Conservation (phyloP, 2,888 invertebrate genomes). For the Epinotia demarniana region DNA sequence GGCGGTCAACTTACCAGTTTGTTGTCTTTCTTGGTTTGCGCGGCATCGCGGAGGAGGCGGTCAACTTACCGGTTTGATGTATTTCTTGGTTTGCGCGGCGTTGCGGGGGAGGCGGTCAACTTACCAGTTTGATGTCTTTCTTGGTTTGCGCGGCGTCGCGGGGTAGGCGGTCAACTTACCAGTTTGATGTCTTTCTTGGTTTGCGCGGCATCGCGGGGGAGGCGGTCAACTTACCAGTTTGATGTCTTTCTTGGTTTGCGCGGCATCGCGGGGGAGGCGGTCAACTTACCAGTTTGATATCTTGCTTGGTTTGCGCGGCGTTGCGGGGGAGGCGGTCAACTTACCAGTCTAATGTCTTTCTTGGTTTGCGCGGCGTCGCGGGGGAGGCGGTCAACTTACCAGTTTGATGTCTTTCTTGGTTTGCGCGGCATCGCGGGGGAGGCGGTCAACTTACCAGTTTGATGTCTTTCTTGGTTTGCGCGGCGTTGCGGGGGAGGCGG, state of each 20-base stretch:
- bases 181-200: conserved; percentile 93
- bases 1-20: conserved; percentile 87
- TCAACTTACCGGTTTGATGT: conserved; percentile 90
- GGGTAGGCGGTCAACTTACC: conserved; percentile 84
- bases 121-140: conserved; percentile 93
- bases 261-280: conserved; percentile 82
- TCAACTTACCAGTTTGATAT: conserved; percentile 90
- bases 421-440: conserved; percentile 83
- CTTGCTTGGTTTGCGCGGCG: conserved; percentile 89
- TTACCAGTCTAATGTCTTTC: conserved; percentile 93
- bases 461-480: conserved; percentile 90
- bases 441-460: conserved; percentile 87
- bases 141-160: conserved; percentile 85
- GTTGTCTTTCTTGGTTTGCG: conserved; percentile 90
- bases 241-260: conserved; percentile 90
- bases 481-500: conserved; percentile 76
- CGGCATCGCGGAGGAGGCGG: conserved; percentile 82
- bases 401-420: conserved; percentile 93
- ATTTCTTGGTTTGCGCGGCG: conserved; percentile 89
- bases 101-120: conserved; percentile 83
- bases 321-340: conserved; percentile 83
- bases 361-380: conserved; percentile 85
- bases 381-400: conserved; percentile 84
- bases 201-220: conserved; percentile 83
- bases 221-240: conserved; percentile 87